Conservation (phyloP, 2,113 vertebrate species). For the Callorhinus ursinus region DNA sequence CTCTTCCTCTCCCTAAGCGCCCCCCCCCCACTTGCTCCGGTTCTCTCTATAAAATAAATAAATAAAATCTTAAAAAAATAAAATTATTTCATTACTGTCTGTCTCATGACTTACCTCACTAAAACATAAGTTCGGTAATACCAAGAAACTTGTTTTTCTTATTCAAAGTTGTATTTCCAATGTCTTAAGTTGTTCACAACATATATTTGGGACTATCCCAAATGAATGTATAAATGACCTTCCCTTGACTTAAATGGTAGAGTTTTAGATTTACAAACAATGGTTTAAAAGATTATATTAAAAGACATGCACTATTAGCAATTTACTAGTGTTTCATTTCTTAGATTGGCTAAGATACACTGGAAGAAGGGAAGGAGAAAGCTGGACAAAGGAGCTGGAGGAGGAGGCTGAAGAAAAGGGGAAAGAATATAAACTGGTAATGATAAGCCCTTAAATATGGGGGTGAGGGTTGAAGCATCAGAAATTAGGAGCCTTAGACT, state of each 20-base stretch:
- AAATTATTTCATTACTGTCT: constrained; percentile 9
- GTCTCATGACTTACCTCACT: not conserved
- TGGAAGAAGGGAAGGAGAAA: not conserved
- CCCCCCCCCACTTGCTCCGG: no score
- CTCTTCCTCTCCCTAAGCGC: not conserved
- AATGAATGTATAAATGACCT: not conserved
- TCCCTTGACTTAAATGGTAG: not conserved
- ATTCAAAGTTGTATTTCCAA: not conserved
- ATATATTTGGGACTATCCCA: not conserved
- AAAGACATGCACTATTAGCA: constrained; percentile 30
- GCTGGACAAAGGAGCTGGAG: not conserved
- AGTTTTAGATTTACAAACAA: constrained; percentile 19
- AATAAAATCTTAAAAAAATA: not conserved
- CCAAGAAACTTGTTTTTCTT: constrained; percentile 1
- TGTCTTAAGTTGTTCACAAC: not conserved
- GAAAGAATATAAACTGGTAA: not conserved
- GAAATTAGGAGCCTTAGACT: not conserved
- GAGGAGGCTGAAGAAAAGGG: not conserved
- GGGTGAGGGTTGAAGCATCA: not conserved
- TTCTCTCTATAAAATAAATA: not conserved
- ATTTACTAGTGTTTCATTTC: not conserved
- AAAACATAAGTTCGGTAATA: constrained; percentile 18
- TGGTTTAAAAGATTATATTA: constrained; percentile 17
- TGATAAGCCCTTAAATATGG: not conserved
- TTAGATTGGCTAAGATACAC: not conserved